A percentile compares a stretch with the other conserved stretches of the same genome.
These are phyloP conservation scores for Trichomalopsis sarcophagae DNA, from an alignment of 1,140 invertebrate species.

Conservation along the genomic window DNA sequence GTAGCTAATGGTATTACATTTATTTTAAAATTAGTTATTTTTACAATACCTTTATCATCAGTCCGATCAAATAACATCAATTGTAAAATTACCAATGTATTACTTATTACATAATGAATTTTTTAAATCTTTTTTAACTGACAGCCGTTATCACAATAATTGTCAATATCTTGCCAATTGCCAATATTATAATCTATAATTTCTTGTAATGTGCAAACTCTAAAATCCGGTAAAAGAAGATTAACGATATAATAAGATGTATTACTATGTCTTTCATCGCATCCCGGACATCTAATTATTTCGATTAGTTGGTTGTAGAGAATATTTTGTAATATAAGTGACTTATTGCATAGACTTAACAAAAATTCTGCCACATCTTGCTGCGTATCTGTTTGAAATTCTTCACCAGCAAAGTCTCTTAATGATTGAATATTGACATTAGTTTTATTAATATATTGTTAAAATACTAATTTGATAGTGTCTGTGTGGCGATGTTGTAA, in stretches of 20 bases:
- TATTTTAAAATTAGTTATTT: too few species aligned
- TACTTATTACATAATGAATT: neutral
- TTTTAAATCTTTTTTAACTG: neutral
- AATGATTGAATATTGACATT: neutral
- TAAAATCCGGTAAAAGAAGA: neutral
- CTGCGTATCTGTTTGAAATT: neutral
- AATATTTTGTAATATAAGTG: neutral
- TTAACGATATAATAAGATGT: neutral
- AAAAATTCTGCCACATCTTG: neutral
- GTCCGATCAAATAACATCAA: too few species aligned
- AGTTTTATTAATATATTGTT: slow-evolving; percentile 1
- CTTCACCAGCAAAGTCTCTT: neutral
- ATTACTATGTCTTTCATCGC: neutral
- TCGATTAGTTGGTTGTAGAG: neutral
- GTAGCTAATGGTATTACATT: too few species aligned
- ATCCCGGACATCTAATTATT: neutral
- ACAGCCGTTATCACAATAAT: neutral
- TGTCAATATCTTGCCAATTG: slow-evolving; percentile 18
- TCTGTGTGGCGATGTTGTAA: neutral
- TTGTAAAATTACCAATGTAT: neutral
- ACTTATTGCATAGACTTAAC: neutral
- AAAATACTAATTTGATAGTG: neutral
- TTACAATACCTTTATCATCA: too few species aligned
- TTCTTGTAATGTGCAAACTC: neutral
- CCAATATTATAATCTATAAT: slow-evolving; percentile 13